Conservation (phyloP, 2,113 vertebrate species). For the Cairina moschata region DNA sequence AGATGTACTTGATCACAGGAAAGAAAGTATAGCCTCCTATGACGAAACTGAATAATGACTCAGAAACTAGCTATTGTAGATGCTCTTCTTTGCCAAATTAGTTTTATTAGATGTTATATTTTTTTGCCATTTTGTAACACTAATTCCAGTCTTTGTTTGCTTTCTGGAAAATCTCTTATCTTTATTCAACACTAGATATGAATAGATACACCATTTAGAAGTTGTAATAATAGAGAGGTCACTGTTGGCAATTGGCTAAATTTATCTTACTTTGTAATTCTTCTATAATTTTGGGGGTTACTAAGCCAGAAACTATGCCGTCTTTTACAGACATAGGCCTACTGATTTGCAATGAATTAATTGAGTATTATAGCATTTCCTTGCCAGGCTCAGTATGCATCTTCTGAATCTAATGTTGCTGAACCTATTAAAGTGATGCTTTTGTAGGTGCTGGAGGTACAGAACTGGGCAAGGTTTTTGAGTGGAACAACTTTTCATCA, state of each 20-base stretch:
- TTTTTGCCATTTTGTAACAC: background rate
- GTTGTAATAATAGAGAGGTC: background rate
- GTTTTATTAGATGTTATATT: background rate
- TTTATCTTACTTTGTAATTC: background rate
- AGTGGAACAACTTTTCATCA: background rate
- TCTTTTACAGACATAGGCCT: background rate
- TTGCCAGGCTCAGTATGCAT: background rate
- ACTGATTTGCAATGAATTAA: background rate
- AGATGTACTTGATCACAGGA: slow-evolving; percentile 13
- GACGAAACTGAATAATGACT: slow-evolving; percentile 22
- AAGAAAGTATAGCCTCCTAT: background rate
- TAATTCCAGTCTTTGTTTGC: background rate
- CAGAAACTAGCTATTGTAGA: slow-evolving; percentile 5
- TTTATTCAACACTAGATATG: background rate
- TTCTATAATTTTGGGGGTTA: background rate
- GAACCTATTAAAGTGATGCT: background rate
- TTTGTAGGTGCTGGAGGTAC: background rate
- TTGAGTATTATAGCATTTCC: background rate
- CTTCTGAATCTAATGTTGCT: background rate
- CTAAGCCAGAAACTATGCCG: background rate
- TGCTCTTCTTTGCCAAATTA: background rate
- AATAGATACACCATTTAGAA: background rate
- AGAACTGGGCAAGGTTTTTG: background rate
- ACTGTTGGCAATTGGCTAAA: background rate
- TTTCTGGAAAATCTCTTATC: background rate